Base-by-base conservation (phyloP, 2,113 vertebrate genomes). In the Anas platyrhynchos region DNA sequence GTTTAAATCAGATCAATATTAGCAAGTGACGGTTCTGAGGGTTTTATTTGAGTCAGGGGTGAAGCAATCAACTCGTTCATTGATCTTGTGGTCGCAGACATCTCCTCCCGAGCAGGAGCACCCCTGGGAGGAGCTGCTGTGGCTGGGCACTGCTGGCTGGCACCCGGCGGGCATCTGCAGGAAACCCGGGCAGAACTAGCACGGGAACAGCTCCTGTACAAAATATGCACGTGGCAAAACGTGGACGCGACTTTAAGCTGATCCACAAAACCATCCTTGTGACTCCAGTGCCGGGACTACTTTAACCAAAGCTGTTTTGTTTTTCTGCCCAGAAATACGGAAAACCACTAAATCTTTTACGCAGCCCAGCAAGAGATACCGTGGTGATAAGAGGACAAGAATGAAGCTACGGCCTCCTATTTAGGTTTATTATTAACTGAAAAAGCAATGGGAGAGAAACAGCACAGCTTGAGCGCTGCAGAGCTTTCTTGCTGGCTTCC, bases 401-500 rank as follows among this genome's bases (percentile, higher is more conserved):
- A 67, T 26, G 44, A 74, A 68, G 38, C 27, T 2, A 62, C 63
- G 22, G 36, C 32, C 46, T 62, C 41, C 31, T 43, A 23, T 68
- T 73, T 63, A 31, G 9, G 34, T 48, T 46, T 46, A 46, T 86
- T 48, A 74, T 58, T 44, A 56, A 61, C 52, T 32, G 38, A 46
- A 41, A 73, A 86, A 73, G 23, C 9, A 17, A 31, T 5, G 44
- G n/a, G 62, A 3, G 5, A 55, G 52, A 29, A 31, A 17, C 29
- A 27, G 61, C 56, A 22, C 10, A 5, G 3, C 16, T 5, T 1
- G 43, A 76, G 43, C 77, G 3, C 69, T 7, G 77, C 8, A 4
- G 68, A 44, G 14, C 22, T 80, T 48, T 8, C 23, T 15, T 7
- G 9, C 10, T 38, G 1, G 0, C 1, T 58, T 48, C 2, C 1